Percentiles rank a stretch among this genome's conserved stretches.
phyloP scores from a whole-genome alignment of 2,888 invertebrate species.

The Eupithecia pulchellata region DNA sequence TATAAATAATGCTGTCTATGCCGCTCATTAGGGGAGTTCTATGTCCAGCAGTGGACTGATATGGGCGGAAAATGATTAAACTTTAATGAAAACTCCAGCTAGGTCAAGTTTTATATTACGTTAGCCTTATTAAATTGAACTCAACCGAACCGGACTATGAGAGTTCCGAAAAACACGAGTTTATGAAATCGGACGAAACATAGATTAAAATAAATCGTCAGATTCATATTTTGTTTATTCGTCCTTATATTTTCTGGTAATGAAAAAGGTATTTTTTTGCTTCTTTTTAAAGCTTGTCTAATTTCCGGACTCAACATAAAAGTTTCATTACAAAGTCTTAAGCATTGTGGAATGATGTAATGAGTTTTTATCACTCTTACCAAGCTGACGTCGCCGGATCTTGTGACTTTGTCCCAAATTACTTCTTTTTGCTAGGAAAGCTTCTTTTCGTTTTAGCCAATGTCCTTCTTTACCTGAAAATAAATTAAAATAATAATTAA shows the following conservation, averaged over 20 bases:
- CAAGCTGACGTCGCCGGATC: slow-evolving; percentile 58
- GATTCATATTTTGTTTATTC: neutral
- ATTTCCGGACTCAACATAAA: neutral
- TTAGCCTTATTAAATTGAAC: neutral
- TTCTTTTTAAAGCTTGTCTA: neutral
- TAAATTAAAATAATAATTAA: slow-evolving; percentile 31
- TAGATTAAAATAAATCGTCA: neutral
- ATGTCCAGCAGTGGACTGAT: too few relatives aligned
- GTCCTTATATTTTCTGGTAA: neutral
- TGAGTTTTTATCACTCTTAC: slow-evolving; percentile 48
- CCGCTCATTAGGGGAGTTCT: too few relatives aligned
- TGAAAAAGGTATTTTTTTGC: neutral
- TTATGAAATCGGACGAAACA: neutral
- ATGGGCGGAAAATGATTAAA: too few relatives aligned
- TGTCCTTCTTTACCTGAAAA: slow-evolving; percentile 57
- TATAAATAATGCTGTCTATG: too few relatives aligned
- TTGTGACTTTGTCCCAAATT: slow-evolving; percentile 45
- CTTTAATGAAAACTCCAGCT: neutral
- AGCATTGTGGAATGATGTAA: neutral
- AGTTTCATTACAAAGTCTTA: neutral
- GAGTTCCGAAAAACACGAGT: neutral
- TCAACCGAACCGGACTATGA: neutral
- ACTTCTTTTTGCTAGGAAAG: slow-evolving; percentile 56
- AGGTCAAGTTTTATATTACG: neutral
- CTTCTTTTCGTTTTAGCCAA: slow-evolving; percentile 64